Base-by-base conservation (phyloP, 2,888 invertebrate genomes). In the Lithosia quadra region DNA sequence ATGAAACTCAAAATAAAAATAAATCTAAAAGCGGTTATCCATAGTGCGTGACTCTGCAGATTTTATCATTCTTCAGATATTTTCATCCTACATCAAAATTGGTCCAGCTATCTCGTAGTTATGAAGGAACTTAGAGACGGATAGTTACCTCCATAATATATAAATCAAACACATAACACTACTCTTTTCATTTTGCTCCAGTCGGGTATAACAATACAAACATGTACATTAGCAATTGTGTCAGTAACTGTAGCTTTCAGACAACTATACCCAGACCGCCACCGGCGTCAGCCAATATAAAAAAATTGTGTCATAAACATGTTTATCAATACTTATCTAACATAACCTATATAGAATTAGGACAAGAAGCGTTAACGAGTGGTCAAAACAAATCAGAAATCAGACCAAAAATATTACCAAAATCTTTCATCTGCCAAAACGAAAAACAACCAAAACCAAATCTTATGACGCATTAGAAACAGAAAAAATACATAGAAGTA, bases 331-430 rank as follows among this genome's bases (percentile, higher is more conserved):
- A 9, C 43, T n/a, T n/a, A n/a, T n/a, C 22, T 43, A 57, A 62
- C 15, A 9, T 33, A 71, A 34, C 56, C 63, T 39, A 63, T 56
- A 71, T 72, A 73, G 57, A 63, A 68, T 64, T 73, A 78, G 76
- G 70, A 80, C 84, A 85, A 85, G 85, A 83, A 86, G 85, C 83
- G 85, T 80, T 90, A 90, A 90, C 86, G 84, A 90, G 85, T 86
- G 79, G 74, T 89, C 90, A 87, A 88, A 90, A 90, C 90, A 90
- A 87, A 88, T 89, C 88, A 86, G 67, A 70, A 70, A 67, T 67
- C 66, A 64, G 64, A 67, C 60, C 62, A 64, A 66, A 62, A 22
- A 57, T 58, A 49, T 62, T 62, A 75, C 43, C 0, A 28, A 57
- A 22, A n/a, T 10, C 2, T 22, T 66, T 36, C 74, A 63, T 8